Evolutionary conservation across 2,888 invertebrate species (phyloP).

Genomic region (Punctoribates punctum): DNA sequence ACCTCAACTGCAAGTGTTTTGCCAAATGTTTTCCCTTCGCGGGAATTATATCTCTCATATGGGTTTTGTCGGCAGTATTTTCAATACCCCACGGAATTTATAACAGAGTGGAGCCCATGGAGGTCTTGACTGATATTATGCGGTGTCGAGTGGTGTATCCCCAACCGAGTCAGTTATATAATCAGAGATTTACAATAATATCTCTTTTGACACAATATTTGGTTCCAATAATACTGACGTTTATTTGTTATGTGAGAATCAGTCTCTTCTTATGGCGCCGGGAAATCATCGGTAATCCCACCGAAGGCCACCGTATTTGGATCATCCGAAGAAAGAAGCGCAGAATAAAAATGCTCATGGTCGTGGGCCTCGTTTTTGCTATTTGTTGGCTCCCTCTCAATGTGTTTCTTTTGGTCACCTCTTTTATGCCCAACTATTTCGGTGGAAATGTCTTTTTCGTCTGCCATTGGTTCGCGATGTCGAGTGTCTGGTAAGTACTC

Average conservation of each 20-base stretch:
- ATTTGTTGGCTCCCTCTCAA: conserved; percentile 96
- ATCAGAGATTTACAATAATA: conserved; percentile 30
- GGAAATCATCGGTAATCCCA: conserved; percentile 54
- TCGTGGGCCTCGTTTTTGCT: conserved; percentile 87
- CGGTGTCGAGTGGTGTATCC: conserved; percentile 40
- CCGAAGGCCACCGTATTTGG: conserved; percentile 52
- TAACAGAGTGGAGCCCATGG: conserved; percentile 38
- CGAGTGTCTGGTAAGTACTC: neutral
- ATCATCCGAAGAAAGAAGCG: conserved; percentile 18
- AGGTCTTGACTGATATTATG: conserved; percentile 36
- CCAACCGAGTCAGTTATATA: neutral
- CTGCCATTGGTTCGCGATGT: conserved; percentile 27
- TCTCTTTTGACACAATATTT: conserved; percentile 55
- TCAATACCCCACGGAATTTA: conserved; percentile 42
- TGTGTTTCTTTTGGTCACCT: conserved; percentile 71
- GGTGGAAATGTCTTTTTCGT: neutral
- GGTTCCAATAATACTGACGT: conserved; percentile 53
- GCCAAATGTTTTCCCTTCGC: neutral
- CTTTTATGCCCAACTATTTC: conserved; percentile 48
- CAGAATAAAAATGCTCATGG: conserved; percentile 73
- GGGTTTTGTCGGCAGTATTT: conserved; percentile 12
- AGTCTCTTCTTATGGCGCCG: conserved; percentile 52
- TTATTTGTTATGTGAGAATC: conserved; percentile 54
- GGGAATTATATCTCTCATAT: neutral
- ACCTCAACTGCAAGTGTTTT: neutral